Percentiles rank a stretch among this genome's conserved stretches.
Evolutionary conservation across 1,140 invertebrate genomes (phyloP).

Genomic region (Achatina immaculata): DNA sequence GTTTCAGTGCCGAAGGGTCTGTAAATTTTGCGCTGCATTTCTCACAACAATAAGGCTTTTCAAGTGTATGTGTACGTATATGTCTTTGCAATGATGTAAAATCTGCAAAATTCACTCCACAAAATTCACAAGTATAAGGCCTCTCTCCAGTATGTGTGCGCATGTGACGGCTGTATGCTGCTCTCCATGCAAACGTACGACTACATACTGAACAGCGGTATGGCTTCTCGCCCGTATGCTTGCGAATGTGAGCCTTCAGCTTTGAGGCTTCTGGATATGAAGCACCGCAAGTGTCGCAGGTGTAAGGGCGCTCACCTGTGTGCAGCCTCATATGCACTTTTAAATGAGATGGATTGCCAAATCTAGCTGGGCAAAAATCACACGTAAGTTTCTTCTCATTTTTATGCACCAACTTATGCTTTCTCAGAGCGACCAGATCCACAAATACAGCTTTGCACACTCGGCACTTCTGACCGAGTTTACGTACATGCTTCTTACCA

Average conservation of each 20-base stretch:
- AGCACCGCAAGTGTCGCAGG: conserved; percentile 71
- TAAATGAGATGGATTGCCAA: conserved; percentile 33
- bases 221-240: conserved; percentile 43
- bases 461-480: neutral
- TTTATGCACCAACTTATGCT: conserved; percentile 4
- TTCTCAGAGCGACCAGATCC: conserved; percentile 13
- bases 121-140: conserved; percentile 76
- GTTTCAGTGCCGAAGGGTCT: conserved; percentile 17
- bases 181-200: conserved; percentile 14
- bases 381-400: conserved; percentile 30
- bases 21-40: conserved; percentile 38
- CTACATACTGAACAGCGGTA: conserved; percentile 87
- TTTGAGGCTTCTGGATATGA: conserved; percentile 34
- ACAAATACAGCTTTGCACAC: conserved; percentile 31
- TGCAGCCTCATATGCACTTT: conserved; percentile 70
- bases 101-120: conserved; percentile 25
- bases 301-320: conserved; percentile 79
- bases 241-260: conserved; percentile 36
- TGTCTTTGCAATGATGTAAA: conserved; percentile 36
- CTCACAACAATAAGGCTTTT: conserved; percentile 41
- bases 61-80: conserved; percentile 35
- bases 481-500: neutral
- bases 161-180: conserved; percentile 77
- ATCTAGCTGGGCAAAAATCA: conserved; percentile 29
- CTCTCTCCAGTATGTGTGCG: conserved; percentile 95